These are phyloP conservation scores for Hiodon tergisus DNA, from an alignment of 2,113 vertebrate genomes.

Conservation along the genomic window DNA sequence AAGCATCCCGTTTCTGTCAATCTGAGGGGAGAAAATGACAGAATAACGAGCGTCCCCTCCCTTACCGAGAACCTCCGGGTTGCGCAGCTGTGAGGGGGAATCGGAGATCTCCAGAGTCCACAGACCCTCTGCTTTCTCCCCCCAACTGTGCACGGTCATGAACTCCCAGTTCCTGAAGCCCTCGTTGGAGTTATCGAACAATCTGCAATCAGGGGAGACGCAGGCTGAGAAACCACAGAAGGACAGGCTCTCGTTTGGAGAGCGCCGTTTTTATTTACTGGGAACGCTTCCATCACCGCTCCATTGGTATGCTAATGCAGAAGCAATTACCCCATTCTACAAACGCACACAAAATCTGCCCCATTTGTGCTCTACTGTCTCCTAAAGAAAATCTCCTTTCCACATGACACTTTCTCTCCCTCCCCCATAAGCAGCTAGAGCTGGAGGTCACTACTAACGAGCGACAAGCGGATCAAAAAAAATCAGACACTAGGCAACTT, in stretches of 20 bases:
- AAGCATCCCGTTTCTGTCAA: background rate
- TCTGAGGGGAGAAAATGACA: background rate
- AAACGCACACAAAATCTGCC: constrained; percentile 17
- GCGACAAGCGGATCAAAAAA: background rate
- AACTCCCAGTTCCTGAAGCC: constrained; percentile 93
- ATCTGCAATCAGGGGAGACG: constrained; percentile 47
- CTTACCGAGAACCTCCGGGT: constrained; percentile 75
- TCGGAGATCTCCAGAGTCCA: constrained; percentile 86
- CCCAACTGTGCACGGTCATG: constrained; percentile 93
- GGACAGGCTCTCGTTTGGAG: constrained; percentile 6
- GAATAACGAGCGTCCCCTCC: background rate
- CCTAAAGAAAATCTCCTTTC: constrained; percentile 5
- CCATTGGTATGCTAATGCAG: background rate
- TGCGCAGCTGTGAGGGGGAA: constrained; percentile 72
- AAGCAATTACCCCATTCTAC: constrained; percentile 22
- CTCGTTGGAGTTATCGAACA: constrained; percentile 75
- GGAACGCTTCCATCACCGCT: constrained; percentile 6
- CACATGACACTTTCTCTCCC: background rate
- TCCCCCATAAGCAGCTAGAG: background rate
- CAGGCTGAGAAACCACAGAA: background rate
- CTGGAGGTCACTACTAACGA: too few species aligned
- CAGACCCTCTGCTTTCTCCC: constrained; percentile 74
- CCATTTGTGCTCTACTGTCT: constrained; percentile 1
- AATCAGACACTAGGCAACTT: background rate
- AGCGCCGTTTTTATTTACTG: constrained; percentile 11